Evolutionary conservation across 2,888 invertebrate species (phyloP), one percentile per base, ranked within the genome.

Genomic region (Parochlus steinenii): DNA sequence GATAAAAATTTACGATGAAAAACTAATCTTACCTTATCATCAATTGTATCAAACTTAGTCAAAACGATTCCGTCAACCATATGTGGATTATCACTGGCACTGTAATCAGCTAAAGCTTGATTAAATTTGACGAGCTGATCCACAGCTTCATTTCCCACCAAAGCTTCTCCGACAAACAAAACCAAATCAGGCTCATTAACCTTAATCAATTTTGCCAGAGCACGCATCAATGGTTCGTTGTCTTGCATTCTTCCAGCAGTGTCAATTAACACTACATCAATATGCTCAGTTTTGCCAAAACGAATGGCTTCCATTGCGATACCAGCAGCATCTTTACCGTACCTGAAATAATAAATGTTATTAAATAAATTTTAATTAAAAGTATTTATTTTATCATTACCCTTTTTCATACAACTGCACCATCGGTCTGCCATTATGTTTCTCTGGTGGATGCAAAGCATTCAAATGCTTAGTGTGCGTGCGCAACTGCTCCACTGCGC

Each of bases 241-340:
- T 98, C 97, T 62, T 98, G 98, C 98, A 99, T 98, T 40, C 98
- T 71, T n/a, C 98, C 98, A 23, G 98, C 98, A 0, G 98, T 98
- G 59, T 98, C 98, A 12, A 99, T 74, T n/a, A 99, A 63, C 1
- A 97, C 97, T 7, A 97, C 74, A 62, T 98, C 93, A 37, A 85
- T 69, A 36, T 65, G 69, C 0, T 71, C 65, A 48, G 92, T 90
- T 33, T 71, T 68, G 0, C 95, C 93, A 59, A 67, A 80, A 37
- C 78, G 75, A 43, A 98, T 92, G 1, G 97, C 97, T 55, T 95
- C 93, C 78, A 87, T 80, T 1, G 98, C 97, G 46, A 99, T 92
- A 11, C 90, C 93, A 7, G 98, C 97, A 1, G 97, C 92, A 64
- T 98, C 98, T 58, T 97, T 97, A n/a, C 83, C 80, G 65, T 48